A percentile compares a stretch with the other conserved stretches of the same genome.
Evolutionary conservation across 2,888 invertebrate species (phyloP).

Genomic region (Adineta ricciae): DNA sequence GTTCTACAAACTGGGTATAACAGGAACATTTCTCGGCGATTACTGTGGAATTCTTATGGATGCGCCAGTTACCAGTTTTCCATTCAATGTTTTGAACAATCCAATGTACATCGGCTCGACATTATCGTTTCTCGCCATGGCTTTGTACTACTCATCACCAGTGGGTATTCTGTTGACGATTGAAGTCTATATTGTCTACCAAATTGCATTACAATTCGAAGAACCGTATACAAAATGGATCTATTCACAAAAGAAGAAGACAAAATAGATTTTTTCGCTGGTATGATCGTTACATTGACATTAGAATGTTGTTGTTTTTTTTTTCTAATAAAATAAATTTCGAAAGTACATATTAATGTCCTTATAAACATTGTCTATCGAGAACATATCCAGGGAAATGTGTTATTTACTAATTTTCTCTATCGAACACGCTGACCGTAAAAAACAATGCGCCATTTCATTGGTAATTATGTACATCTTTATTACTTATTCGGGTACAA

Average conservation of each 20-base stretch:
- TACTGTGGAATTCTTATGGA: constrained; percentile 42
- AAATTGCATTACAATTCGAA: neutral
- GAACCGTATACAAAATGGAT: constrained; percentile 8
- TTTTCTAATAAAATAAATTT: too few species aligned
- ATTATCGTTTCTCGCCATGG: constrained; percentile 39
- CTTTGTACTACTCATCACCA: constrained; percentile 26
- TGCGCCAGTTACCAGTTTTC: constrained; percentile 39
- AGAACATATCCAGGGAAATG: too few species aligned
- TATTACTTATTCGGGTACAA: too few species aligned
- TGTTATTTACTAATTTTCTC: too few species aligned
- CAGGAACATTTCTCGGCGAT: constrained; percentile 42
- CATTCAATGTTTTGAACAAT: constrained; percentile 39
- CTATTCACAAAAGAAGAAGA: neutral
- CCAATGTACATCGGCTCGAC: constrained; percentile 41
- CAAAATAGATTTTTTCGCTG: neutral
- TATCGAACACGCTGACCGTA: too few species aligned
- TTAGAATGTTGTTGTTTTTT: too few species aligned
- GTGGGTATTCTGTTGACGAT: neutral
- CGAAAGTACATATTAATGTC: too few species aligned
- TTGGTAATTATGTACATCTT: too few species aligned
- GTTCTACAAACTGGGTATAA: constrained; percentile 39
- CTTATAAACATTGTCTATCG: too few species aligned
- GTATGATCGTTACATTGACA: neutral
- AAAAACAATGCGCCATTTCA: too few species aligned
- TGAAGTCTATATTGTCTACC: neutral